Evolutionary conservation across 2,797 vertebrate genomes (phyloP).

Genomic region (Aulostomus chinensis): DNA sequence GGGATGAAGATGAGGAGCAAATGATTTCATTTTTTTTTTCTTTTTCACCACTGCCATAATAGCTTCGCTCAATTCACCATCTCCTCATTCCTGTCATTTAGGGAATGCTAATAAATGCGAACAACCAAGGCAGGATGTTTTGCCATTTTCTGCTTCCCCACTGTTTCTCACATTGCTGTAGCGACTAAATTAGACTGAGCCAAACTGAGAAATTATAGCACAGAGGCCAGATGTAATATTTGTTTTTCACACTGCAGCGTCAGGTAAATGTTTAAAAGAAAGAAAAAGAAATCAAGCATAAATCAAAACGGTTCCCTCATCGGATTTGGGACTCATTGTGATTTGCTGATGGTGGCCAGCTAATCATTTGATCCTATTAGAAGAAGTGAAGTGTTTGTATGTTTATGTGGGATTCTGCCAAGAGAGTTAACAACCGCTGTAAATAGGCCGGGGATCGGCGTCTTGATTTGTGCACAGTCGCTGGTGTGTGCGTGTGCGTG

Average conservation of each 20-base stretch:
- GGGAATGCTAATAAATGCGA: conserved; percentile 74
- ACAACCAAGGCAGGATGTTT: conserved; percentile 75
- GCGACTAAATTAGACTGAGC: conserved; percentile 72
- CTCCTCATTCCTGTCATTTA: conserved; percentile 65
- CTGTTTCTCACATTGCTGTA: conserved; percentile 69
- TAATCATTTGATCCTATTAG: conserved; percentile 85
- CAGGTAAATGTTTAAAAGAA: conserved; percentile 65
- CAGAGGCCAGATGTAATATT: conserved; percentile 79
- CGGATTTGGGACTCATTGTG: conserved; percentile 76
- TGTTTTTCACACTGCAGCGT: conserved; percentile 73
- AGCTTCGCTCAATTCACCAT: conserved; percentile 29
- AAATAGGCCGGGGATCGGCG: conserved; percentile 72
- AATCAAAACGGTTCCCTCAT: conserved; percentile 66
- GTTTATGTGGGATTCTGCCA: conserved; percentile 58
- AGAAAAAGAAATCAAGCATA: conserved; percentile 30
- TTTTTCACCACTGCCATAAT: neutral
- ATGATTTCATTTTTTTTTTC: conserved; percentile 16
- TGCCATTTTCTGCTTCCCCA: conserved; percentile 75
- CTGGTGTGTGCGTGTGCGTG: conserved; percentile 35
- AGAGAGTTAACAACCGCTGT: conserved; percentile 76
- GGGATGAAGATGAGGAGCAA: conserved; percentile 8
- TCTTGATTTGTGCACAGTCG: conserved; percentile 76
- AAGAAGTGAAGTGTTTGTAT: conserved; percentile 74
- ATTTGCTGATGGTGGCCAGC: conserved; percentile 76
- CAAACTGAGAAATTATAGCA: conserved; percentile 76